Conservation (phyloP, 1,140 invertebrate genomes). For the Andrena cerasifolii region DNA sequence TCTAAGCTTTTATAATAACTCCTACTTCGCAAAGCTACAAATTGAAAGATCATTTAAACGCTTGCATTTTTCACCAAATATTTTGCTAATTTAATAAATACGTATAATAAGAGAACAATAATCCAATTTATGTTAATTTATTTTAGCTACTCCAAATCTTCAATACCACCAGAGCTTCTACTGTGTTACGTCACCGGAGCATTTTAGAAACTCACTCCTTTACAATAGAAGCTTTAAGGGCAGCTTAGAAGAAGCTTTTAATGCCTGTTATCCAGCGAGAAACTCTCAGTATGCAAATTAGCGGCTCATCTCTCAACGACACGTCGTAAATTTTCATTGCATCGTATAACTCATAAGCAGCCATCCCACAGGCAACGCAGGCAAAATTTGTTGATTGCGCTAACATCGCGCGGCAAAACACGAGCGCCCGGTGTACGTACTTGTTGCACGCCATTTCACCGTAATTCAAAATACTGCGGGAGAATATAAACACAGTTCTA, state of each 20-base stretch:
- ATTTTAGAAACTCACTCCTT: no score
- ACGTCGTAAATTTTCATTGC: slow-evolving; percentile 37
- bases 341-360: slow-evolving; percentile 3
- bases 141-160: no score
- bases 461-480: slow-evolving; percentile 44
- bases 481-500: slow-evolving; percentile 49
- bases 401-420: slow-evolving; percentile 30
- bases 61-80: no score
- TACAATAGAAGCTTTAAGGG: neutral
- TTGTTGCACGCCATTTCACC: slow-evolving; percentile 50
- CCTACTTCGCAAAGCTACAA: no score
- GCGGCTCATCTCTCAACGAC: neutral
- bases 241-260: neutral
- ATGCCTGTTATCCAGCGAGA: neutral
- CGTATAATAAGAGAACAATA: no score
- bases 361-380: neutral
- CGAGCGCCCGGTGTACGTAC: slow-evolving; percentile 24
- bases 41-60: no score
- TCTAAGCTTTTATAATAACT: no score
- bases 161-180: no score
- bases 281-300: neutral
- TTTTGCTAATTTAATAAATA: no score
- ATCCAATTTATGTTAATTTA: no score
- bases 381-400: slow-evolving; percentile 45
- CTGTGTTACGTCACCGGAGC: no score